Evolutionary conservation across 2,888 invertebrate genomes (phyloP), one percentile per base, ranked within the genome.

Genomic region (Unio pictorum): DNA sequence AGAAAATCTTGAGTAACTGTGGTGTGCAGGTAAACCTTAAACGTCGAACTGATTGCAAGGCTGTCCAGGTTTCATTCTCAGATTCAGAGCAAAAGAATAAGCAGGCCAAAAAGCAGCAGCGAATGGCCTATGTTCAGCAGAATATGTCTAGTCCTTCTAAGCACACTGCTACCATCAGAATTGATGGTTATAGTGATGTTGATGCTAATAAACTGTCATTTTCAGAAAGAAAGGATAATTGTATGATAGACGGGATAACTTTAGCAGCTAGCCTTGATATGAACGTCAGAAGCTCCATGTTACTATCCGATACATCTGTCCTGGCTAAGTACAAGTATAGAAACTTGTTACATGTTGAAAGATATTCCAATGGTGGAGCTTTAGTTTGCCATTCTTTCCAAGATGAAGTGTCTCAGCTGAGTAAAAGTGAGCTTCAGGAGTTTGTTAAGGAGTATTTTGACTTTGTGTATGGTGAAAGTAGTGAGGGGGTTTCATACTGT

Each of bases 301-400:
- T 45, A 45, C 15, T 45, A 45, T 45, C 45, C 11, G 45, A 45
- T 45, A 45, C 15, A 2, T 68, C 75, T 11, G 65, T 73, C 20
- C 61, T 80, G 59, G 65, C 71, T 8, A 71, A 78, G 56, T 81
- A 78, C 55, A 80, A 77, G 66, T 80, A 72, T 64, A 76, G 74
- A 55, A 61, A 85, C 55, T 78, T 88, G 55, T 95, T 97, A 91
- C 94, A 95, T 73, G 93, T 97, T 73, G 98, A 99, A 90, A 94
- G 94, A 0, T 96, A 98, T 90, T 94, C 96, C 0, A 99, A 99
- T 91, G 99, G 99, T 20, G 98, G 97, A 55, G 98, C 97, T 0
- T 93, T 94, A 55, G 94, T 97, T 23, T 93, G 99, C 54, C 96
- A 96, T 90, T 93, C 96, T 86, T 95, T 96, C 90, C 96, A 97